A percentile compares a stretch with the other conserved stretches of the same genome.
Conservation (phyloP, 2,888 invertebrate genomes). For the Cryptocephalus primarius region DNA sequence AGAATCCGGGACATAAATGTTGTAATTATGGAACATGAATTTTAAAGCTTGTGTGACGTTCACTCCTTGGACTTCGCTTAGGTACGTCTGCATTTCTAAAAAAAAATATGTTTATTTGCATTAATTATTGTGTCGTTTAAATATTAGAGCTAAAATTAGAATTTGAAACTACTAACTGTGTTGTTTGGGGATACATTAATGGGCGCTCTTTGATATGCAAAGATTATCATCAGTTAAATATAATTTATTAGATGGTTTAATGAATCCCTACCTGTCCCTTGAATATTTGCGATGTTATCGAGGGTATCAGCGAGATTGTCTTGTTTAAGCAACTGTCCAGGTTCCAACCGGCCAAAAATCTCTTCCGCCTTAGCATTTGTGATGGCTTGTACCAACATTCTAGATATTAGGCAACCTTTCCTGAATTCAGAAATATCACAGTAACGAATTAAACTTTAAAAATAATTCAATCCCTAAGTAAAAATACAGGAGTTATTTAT, state of each 20-base stretch:
- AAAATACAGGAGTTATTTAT: too few relatives aligned
- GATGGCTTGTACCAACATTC: conserved; percentile 38
- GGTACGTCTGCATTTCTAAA: too few relatives aligned
- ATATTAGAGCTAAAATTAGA: too few relatives aligned
- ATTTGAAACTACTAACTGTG: too few relatives aligned
- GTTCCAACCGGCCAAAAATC: conserved; percentile 36
- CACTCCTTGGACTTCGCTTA: too few relatives aligned
- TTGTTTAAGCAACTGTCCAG: conserved; percentile 38
- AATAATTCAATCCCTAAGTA: too few relatives aligned
- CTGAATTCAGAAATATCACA: conserved; percentile 20
- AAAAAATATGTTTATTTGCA: too few relatives aligned
- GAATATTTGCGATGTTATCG: conserved; percentile 40
- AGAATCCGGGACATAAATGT: conserved; percentile 29
- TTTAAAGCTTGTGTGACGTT: conserved; percentile 16
- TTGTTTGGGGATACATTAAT: too few relatives aligned
- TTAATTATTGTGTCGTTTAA: too few relatives aligned
- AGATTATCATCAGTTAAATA: too few relatives aligned
- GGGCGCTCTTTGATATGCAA: too few relatives aligned
- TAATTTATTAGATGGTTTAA: too few relatives aligned
- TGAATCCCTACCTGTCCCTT: conserved; percentile 26
- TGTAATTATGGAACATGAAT: conserved; percentile 25
- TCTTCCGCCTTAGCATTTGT: conserved; percentile 31
- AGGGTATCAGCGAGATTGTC: conserved; percentile 45
- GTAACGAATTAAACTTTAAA: neutral
- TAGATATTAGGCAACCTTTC: conserved; percentile 41